Conservation (phyloP, 2,797 vertebrate species). For the Tadarida brasiliensis region DNA sequence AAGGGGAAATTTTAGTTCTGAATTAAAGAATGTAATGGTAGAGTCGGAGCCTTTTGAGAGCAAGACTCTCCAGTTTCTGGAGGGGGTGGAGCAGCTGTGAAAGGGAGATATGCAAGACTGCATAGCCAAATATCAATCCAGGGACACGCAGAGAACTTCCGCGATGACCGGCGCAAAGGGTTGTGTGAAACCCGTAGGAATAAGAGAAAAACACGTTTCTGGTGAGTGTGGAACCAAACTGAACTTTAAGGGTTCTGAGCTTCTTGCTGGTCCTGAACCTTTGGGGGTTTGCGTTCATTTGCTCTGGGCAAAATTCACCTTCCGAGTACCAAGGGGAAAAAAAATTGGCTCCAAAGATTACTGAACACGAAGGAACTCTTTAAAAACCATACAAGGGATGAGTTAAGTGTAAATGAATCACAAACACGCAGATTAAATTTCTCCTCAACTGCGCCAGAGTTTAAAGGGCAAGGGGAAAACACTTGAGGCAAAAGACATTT, state of each 20-base stretch:
- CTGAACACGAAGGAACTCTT: constrained; percentile 50
- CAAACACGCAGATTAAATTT: constrained; percentile 76
- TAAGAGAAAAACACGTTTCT: constrained; percentile 28
- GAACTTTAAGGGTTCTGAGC: constrained; percentile 31
- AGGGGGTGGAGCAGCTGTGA: constrained; percentile 26
- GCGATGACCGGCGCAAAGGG: not conserved
- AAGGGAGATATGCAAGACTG: constrained; percentile 69
- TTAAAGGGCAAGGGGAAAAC: constrained; percentile 75
- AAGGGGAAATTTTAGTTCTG: constrained; percentile 55
- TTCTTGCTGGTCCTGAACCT: constrained; percentile 32
- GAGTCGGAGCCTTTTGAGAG: constrained; percentile 52
- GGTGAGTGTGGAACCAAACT: constrained; percentile 29
- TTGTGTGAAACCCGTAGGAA: not conserved
- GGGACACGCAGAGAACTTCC: not conserved
- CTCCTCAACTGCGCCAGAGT: constrained; percentile 66
- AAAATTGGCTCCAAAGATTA: constrained; percentile 47
- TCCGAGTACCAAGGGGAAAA: constrained; percentile 21
- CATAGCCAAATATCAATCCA: constrained; percentile 58
- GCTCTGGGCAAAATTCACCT: constrained; percentile 61
- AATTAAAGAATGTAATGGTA: constrained; percentile 33
- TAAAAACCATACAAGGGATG: constrained; percentile 65
- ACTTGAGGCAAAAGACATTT: constrained; percentile 73
- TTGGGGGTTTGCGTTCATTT: constrained; percentile 58
- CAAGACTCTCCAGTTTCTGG: constrained; percentile 58
- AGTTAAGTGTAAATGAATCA: constrained; percentile 77